A percentile compares a stretch with the other conserved stretches of the same genome.
Evolutionary conservation across 2,888 invertebrate genomes (phyloP).

Genomic region (Herminia tarsipennalis): DNA sequence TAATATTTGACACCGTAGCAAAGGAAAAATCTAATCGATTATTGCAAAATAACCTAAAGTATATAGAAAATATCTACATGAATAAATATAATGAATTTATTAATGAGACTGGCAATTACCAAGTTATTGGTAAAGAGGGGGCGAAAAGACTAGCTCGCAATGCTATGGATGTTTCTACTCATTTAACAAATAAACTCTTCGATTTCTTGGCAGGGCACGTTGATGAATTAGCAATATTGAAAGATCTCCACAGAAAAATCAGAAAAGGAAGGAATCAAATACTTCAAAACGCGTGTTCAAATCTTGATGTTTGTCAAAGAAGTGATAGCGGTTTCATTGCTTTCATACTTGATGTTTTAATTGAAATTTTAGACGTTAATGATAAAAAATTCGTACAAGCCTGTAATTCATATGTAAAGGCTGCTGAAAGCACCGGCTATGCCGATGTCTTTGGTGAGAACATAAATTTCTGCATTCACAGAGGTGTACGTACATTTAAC

Average conservation of each 20-base stretch:
- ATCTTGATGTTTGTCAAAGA: conserved; percentile 52
- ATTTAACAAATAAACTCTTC: conserved; percentile 45
- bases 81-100: conserved; percentile 53
- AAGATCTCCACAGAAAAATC: conserved; percentile 40
- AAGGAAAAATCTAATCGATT: conserved; percentile 26
- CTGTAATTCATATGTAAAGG: conserved; percentile 49
- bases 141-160: conserved; percentile 57
- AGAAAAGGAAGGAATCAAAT: conserved; percentile 44
- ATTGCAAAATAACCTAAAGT: conserved; percentile 32
- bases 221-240: conserved; percentile 16
- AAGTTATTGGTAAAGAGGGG: conserved; percentile 54
- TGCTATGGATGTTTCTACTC: conserved; percentile 54
- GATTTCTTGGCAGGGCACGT: conserved; percentile 45
- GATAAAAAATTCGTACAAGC: conserved; percentile 44
- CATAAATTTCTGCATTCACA: background rate
- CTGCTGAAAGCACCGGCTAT: conserved; percentile 40
- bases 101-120: conserved; percentile 43
- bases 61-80: conserved; percentile 43
- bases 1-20: conserved; percentile 50
- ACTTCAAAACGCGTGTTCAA: conserved; percentile 48
- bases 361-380: conserved; percentile 32
- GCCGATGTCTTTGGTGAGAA: conserved; percentile 18
- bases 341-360: conserved; percentile 43
- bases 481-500: background rate
- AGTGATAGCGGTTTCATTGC: conserved; percentile 36